Base-by-base conservation (phyloP, 2,113 vertebrate species). In the Motacilla alba region DNA sequence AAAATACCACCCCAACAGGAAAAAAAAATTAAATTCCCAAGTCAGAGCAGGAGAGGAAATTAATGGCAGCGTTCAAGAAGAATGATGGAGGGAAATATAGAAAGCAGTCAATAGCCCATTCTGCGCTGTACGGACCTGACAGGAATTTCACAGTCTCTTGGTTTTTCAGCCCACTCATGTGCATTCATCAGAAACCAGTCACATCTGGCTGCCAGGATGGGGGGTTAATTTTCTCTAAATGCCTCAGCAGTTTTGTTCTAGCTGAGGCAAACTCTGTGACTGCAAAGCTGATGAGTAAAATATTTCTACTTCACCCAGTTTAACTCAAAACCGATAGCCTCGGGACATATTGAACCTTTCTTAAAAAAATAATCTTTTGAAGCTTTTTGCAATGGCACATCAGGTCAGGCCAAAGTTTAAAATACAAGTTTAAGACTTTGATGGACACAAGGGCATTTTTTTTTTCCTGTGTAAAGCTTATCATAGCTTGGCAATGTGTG, bases 151-250 rank as follows among this genome's bases (percentile, higher is more conserved):
- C 99, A 99, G 99, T 99, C 99, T 99, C 98, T 99, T 99, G 99
- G 98, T 99, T 99, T 99, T 98, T 98, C 99, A 99, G 98, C 98
- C 99, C 99, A 99, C 99, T 99, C 99, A 99, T 99, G 99, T 98
- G 99, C 99, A 99, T 98, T 99, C 99, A 98, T 99, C 99, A 99
- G 99, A 99, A 99, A 99, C 99, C 99, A 99, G 99, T 99, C 99
- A 99, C 99, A 99, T 99, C 99, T 99, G 99, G 99, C 99, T 99
- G 99, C 99, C 99, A 99, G 99, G 99, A 99, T 99, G 99, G 99
- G 99, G 99, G 99, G 99, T 99, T 99, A 99, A 99, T 99, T 99
- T 99, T 99, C 99, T 99, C 99, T 99, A 99, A 99, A 99, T 99
- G 99, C 99, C 99, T 99, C 99, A 99, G 99, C 99, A 99, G 99